Conservation (phyloP, 2,888 invertebrate species). For the Nomada fucata region DNA sequence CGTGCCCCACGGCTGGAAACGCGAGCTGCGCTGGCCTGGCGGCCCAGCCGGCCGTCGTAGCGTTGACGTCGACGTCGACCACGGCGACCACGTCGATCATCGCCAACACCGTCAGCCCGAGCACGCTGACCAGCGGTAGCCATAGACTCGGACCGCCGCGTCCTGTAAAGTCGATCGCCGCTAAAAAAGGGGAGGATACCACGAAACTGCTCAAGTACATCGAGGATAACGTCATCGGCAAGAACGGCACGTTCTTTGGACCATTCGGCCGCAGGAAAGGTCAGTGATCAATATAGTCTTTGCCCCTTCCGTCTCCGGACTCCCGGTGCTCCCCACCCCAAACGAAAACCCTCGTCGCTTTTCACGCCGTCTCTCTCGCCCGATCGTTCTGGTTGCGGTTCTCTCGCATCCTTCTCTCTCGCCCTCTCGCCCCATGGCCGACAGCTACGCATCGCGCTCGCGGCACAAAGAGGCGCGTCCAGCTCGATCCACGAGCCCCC, state of each 20-base stretch:
- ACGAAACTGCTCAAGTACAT: conserved; percentile 91
- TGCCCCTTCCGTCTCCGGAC: conserved; percentile 26
- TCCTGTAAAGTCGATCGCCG: conserved; percentile 80
- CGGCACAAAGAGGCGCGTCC: conserved; percentile 32
- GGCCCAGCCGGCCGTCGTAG: conserved; percentile 33
- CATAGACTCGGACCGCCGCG: conserved; percentile 81
- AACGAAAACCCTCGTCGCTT: neutral
- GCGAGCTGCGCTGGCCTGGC: conserved; percentile 48
- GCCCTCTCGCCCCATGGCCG: conserved; percentile 11
- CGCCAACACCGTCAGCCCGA: conserved; percentile 25
- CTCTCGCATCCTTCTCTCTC: neutral
- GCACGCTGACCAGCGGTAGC: conserved; percentile 36
- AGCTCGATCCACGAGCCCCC: conserved; percentile 18
- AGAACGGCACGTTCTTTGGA: conserved; percentile 91
- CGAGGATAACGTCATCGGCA: conserved; percentile 92
- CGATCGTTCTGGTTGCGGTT: neutral
- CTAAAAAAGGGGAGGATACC: conserved; percentile 88
- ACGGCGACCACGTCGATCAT: conserved; percentile 43
- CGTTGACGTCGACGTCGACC: conserved; percentile 47
- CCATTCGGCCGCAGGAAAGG: conserved; percentile 94
- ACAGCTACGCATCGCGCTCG: conserved; percentile 31
- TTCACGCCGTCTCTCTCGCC: neutral
- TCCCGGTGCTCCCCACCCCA: conserved; percentile 5
- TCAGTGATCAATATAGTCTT: conserved; percentile 83
- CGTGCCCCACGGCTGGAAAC: conserved; percentile 46